Evolutionary conservation across 2,113 vertebrate species (phyloP).

Genomic region (Rostratula benghalensis): DNA sequence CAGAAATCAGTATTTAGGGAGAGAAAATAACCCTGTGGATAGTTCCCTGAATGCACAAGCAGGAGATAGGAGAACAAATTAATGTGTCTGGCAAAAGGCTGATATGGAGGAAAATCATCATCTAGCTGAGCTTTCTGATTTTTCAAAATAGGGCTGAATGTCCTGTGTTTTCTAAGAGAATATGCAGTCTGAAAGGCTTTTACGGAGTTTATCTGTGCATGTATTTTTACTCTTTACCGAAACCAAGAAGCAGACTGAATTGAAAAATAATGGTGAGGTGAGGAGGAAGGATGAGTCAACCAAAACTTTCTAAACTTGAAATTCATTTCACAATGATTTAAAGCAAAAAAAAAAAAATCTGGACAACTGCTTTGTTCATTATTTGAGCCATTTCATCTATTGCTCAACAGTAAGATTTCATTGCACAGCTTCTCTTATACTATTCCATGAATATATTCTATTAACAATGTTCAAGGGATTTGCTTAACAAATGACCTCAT

Average conservation of each 20-base stretch:
- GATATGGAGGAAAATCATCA: background rate
- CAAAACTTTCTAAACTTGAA: background rate
- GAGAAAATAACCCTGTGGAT: background rate
- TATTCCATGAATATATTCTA: accelerated
- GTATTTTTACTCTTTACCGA: background rate
- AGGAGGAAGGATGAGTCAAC: background rate
- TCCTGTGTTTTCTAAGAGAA: background rate
- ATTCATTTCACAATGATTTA: background rate
- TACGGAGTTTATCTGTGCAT: background rate
- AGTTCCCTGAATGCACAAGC: background rate
- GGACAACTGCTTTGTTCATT: background rate
- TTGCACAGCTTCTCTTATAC: accelerated
- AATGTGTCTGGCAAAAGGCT: background rate
- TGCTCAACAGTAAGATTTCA: background rate
- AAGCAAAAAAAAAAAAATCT: background rate
- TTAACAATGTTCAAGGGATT: background rate
- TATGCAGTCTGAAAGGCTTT: background rate
- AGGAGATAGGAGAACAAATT: background rate
- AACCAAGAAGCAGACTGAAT: background rate
- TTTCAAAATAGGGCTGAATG: background rate
- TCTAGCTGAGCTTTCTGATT: background rate
- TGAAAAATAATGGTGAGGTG: background rate
- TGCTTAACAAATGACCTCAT: background rate
- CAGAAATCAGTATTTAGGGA: background rate
- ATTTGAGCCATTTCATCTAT: background rate